Evolutionary conservation across 2,888 invertebrate species (phyloP), one percentile per base, ranked within the genome.

Genomic region (Arctia plantaginis): DNA sequence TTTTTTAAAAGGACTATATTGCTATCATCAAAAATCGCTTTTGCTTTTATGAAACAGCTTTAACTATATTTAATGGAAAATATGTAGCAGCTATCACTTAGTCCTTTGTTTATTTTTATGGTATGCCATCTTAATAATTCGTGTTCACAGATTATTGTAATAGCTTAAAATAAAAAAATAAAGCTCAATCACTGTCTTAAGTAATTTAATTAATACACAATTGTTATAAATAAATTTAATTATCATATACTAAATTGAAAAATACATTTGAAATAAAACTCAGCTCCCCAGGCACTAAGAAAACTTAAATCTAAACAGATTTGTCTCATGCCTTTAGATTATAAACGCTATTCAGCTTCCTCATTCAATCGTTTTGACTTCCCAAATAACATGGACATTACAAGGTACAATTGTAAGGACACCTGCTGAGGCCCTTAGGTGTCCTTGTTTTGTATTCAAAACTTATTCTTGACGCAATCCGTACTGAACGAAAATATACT

Each of bases 381-480:
- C 83, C 75, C 81, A 86, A 88, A 90, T 89, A 91, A 90, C 89
- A 87, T 81, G 89, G 90, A 93, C 89, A 94, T 93, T 90, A 90
- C 88, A 86, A 87, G 78, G 86, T 84, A 90, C 88, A 85, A 89
- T 89, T 92, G 83, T 90, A 91, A 89, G 90, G 88, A 86, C 94
- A 92, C 95, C 93, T 91, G 91, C 93, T 92, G 95, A 83, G 95
- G 88, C 85, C 93, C 93, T 91, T 93, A 93, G 94, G 94, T 93
- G 93, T 93, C 87, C 93, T 88, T 89, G 85, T 86, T 90, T 89
- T 86, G 86, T 89, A 89, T 89, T 89, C 82, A 85, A 80, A 81
- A 82, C 70, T 77, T 82, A 77, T 79, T 76, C 74, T 74, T 69
- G 76, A 69, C 71, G 65, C 67, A 64, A 27, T 13, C 23, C 27